Evolutionary conservation across 1,140 invertebrate species (phyloP).

Genomic region (Anoplolepis gracilipes): DNA sequence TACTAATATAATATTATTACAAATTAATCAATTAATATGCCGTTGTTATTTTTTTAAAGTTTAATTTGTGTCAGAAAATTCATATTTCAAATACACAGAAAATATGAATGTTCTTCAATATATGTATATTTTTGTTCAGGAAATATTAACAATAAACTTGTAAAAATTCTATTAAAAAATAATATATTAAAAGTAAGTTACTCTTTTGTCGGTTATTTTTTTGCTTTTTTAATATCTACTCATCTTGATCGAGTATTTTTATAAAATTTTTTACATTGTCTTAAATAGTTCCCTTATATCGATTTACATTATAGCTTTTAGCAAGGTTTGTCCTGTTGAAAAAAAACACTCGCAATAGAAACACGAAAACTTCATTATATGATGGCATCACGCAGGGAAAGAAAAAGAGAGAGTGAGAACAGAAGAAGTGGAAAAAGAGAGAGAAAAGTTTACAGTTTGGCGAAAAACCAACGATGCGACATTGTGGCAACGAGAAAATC

Average conservation of each 20-base stretch:
- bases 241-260: neutral
- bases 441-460: conserved; percentile 28
- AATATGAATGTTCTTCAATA: neutral
- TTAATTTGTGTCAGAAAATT: neutral
- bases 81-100: neutral
- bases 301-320: conserved; percentile 41
- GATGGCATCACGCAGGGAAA: neutral
- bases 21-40: neutral
- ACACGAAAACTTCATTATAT: conserved; percentile 43
- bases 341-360: conserved; percentile 26
- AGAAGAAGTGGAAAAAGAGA: no score
- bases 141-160: neutral
- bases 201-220: no score
- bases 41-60: neutral
- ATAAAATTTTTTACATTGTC: conserved; percentile 31
- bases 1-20: neutral
- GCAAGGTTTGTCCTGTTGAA: neutral
- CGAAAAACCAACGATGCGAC: conserved; percentile 29
- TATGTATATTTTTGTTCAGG: neutral
- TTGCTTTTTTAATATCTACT: neutral
- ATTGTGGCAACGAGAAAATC: conserved; percentile 20
- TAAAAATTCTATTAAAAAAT: neutral
- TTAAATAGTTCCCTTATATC: conserved; percentile 35
- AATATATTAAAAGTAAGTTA: neutral
- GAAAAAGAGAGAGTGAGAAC: no score